phyloP scores from a whole-genome alignment of 1,140 invertebrate species.

The Oreohelix idahoensis region DNA sequence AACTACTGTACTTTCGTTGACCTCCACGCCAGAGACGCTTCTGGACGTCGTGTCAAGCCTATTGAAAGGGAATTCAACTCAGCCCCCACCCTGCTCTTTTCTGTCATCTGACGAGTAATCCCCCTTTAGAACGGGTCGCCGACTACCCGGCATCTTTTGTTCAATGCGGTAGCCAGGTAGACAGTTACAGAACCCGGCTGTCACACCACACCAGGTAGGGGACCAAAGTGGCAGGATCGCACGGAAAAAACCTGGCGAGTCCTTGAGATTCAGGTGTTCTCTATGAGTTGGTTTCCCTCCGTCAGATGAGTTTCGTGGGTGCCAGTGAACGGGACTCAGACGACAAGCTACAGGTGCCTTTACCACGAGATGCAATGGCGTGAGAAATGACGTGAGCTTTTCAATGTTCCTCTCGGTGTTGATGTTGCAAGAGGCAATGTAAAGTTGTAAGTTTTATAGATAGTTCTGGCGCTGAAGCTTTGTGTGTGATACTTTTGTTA shows the following conservation, averaged over 20 bases:
- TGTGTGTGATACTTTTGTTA: no score
- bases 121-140: not conserved
- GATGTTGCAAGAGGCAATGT: no score
- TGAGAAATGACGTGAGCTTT: not conserved
- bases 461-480: no score
- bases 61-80: not conserved
- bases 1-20: not conserved
- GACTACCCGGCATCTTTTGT: not conserved
- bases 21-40: not conserved
- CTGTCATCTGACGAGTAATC: not conserved
- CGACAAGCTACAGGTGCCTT: not conserved
- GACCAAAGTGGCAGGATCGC: not conserved
- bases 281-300: no score
- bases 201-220: not conserved
- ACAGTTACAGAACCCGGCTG: not conserved
- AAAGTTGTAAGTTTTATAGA: no score
- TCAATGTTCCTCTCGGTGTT: not conserved
- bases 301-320: not conserved
- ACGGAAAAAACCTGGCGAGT: not conserved
- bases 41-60: not conserved
- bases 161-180: not conserved
- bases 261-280: not conserved
- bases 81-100: not conserved
- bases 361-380: not conserved
- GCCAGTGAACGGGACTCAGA: not conserved